Conservation (phyloP, 2,797 vertebrate species). For the Huso huso region DNA sequence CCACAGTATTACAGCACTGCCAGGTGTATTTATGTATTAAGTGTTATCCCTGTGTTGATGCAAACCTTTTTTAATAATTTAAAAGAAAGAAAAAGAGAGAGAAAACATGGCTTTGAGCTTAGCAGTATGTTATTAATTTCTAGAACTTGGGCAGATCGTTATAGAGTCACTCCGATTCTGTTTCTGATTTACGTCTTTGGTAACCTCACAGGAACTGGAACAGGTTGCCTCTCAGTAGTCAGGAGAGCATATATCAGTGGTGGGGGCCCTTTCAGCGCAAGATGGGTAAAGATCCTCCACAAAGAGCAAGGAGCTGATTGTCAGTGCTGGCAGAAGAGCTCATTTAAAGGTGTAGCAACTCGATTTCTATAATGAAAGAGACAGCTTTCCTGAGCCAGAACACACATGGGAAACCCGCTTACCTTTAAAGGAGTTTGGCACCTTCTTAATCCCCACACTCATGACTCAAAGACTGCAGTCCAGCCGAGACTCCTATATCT, state of each 20-base stretch:
- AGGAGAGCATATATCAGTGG: slow-evolving; percentile 1
- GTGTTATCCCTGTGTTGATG: neutral
- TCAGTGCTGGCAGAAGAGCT: slow-evolving; percentile 38
- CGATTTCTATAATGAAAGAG: slow-evolving; percentile 47
- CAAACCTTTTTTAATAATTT: neutral
- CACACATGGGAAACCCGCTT: slow-evolving; percentile 54
- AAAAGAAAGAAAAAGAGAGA: slow-evolving; percentile 3
- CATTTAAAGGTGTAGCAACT: slow-evolving; percentile 48
- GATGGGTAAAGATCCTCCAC: slow-evolving; percentile 8
- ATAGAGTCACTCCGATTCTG: neutral
- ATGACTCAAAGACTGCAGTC: slow-evolving; percentile 13
- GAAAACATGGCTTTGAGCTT: neutral
- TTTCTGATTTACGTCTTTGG: neutral
- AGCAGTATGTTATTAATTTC: neutral
- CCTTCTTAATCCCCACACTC: slow-evolving; percentile 20
- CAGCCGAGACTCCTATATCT: neutral
- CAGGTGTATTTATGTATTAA: too few relatives aligned
- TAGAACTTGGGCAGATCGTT: neutral
- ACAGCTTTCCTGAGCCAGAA: slow-evolving; percentile 45
- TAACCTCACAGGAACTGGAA: slow-evolving; percentile 5
- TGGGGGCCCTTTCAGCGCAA: neutral
- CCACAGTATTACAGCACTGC: too few relatives aligned
- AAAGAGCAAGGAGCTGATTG: slow-evolving; percentile 32
- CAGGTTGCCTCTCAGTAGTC: neutral
- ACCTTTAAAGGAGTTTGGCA: slow-evolving; percentile 51